Percentiles rank a stretch among this genome's conserved stretches.
Conservation (phyloP, 1,140 invertebrate species). For the Aethina tumida region DNA sequence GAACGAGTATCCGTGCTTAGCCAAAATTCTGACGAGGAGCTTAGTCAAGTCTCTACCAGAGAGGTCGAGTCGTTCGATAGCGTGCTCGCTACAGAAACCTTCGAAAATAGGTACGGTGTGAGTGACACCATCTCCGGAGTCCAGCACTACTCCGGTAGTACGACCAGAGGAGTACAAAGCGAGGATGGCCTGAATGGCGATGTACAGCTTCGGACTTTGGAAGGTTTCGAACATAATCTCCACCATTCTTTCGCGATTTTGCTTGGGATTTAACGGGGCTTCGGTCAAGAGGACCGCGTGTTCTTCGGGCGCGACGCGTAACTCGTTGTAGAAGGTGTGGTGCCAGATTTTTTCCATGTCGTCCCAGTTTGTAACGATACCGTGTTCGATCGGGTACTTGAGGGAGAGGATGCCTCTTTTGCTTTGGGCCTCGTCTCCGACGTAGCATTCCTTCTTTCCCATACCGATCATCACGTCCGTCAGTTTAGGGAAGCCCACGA, state of each 20-base stretch:
- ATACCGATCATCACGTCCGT: conserved; percentile 89
- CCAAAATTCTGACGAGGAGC: conserved; percentile 93
- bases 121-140: too few species aligned
- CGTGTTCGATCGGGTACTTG: too few species aligned
- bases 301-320: conserved; percentile 90
- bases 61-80: conserved; percentile 80
- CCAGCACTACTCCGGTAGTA: conserved; percentile 88
- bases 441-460: conserved; percentile 9
- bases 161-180: conserved; percentile 87
- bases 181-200: conserved; percentile 83
- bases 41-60: conserved; percentile 90
- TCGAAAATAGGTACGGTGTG: conserved; percentile 92
- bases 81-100: conserved; percentile 64
- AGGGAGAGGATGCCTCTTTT: conserved; percentile 87
- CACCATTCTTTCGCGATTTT: conserved; percentile 88
- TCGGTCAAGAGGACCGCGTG: conserved; percentile 84
- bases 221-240: conserved; percentile 94
- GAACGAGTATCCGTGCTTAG: conserved; percentile 92
- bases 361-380: too few species aligned
- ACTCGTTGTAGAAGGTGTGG: too few species aligned
- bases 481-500: conserved; percentile 84
- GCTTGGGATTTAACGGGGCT: conserved; percentile 82
- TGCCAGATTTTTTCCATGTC: conserved; percentile 98
- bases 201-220: conserved; percentile 88
- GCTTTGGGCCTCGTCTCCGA: conserved; percentile 54